Evolutionary conservation across 1,140 invertebrate species (phyloP).

Genomic region (Bombus picipes): DNA sequence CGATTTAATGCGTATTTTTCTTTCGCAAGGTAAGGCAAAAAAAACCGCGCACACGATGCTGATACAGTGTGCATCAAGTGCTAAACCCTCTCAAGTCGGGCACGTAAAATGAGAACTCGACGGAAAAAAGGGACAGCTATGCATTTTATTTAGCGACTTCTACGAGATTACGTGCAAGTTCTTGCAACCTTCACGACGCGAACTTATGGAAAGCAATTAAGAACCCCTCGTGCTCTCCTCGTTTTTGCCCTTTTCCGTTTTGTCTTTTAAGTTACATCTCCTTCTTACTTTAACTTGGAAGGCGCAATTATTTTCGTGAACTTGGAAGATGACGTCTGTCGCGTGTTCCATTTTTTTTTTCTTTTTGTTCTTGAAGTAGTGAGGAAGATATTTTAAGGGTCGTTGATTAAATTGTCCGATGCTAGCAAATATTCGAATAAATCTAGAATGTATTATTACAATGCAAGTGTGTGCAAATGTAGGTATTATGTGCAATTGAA

Average conservation of each 20-base stretch:
- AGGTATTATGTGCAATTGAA: too few species aligned
- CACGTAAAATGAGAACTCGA: neutral
- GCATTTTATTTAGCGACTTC: constrained; percentile 39
- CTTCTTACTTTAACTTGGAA: neutral
- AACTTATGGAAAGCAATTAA: constrained; percentile 39
- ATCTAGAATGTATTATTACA: too few species aligned
- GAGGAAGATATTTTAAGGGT: too few species aligned
- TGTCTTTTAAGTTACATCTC: neutral
- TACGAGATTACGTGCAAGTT: constrained; percentile 6
- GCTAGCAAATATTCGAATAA: too few species aligned
- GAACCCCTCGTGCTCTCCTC: neutral
- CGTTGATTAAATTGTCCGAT: too few species aligned
- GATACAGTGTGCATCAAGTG: constrained; percentile 4
- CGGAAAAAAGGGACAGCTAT: neutral
- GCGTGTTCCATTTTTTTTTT: too few species aligned
- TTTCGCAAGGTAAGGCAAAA: neutral
- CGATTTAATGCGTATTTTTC: constrained; percentile 14
- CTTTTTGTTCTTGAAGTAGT: too few species aligned
- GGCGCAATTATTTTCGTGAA: neutral
- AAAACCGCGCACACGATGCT: neutral
- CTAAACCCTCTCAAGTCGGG: neutral
- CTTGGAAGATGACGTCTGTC: neutral
- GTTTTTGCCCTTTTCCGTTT: neutral
- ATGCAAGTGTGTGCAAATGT: too few species aligned
- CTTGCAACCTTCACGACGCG: constrained; percentile 1